These are phyloP conservation scores for Ichneumon xanthorius DNA, from an alignment of 2,888 invertebrate genomes.

Conservation along the genomic window DNA sequence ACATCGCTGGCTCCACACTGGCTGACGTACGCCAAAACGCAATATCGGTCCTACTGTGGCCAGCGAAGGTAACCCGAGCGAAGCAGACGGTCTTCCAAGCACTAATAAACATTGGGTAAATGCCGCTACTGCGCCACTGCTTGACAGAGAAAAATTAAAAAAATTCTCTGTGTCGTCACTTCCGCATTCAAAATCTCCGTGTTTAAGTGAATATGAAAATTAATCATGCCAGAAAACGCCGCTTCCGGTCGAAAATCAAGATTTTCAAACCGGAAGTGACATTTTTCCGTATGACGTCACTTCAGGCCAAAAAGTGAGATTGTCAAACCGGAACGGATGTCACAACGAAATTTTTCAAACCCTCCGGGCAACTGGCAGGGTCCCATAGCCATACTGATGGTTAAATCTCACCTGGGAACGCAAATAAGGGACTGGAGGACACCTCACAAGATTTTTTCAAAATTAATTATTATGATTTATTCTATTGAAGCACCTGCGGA, in stretches of 20 bases:
- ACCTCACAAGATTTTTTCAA: not conserved
- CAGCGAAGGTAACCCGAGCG: no score
- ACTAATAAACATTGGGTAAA: not conserved
- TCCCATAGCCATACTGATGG: not conserved
- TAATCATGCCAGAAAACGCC: no score
- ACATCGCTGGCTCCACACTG: no score
- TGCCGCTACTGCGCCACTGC: not conserved
- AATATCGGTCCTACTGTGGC: no score
- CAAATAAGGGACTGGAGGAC: not conserved
- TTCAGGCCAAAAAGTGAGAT: not conserved
- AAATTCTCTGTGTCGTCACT: not conserved
- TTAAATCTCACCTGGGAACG: not conserved
- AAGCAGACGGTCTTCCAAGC: no score
- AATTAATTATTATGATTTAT: not conserved
- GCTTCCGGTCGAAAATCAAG: not conserved
- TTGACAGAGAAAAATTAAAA: not conserved
- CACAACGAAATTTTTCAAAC: not conserved
- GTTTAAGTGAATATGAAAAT: not conserved
- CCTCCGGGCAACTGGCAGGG: not conserved
- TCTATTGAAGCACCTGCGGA: not conserved
- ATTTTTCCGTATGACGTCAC: not conserved
- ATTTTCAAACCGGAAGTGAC: not conserved
- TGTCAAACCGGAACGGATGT: not conserved
- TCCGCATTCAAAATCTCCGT: not conserved
- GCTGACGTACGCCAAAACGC: no score